phyloP scores from a whole-genome alignment of 2,888 invertebrate genomes.

The Argyresthia albistria region DNA sequence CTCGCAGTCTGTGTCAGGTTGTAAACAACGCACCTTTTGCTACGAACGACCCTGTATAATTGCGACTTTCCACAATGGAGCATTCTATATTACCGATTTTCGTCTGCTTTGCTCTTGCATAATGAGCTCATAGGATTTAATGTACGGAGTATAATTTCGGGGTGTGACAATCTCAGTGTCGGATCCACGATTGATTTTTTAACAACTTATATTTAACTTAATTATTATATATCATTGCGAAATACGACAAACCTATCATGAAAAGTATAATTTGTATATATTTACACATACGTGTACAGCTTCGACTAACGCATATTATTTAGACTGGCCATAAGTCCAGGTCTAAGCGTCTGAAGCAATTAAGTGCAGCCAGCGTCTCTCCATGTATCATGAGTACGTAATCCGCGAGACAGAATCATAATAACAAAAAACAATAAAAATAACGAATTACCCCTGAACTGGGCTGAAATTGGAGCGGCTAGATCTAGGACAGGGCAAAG shows the following conservation, averaged over 20 bases:
- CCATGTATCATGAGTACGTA: conserved; percentile 57
- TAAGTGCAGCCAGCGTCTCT: conserved; percentile 61
- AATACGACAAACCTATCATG: no score
- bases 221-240: no score
- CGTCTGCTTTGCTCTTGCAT: conserved; percentile 1
- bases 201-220: no score
- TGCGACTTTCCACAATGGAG: conserved; percentile 34
- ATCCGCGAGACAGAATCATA: conserved; percentile 67
- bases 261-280: no score
- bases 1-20: conserved; percentile 8
- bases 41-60: conserved; percentile 36
- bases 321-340: conserved; percentile 7
- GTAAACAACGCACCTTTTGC: conserved; percentile 45
- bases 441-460: conserved; percentile 68
- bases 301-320: no score
- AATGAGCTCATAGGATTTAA: no score
- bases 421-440: conserved; percentile 73
- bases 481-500: conserved; percentile 18
- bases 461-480: conserved; percentile 48
- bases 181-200: no score
- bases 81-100: conserved; percentile 27
- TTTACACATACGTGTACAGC: no score
- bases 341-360: conserved; percentile 58
- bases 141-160: no score
- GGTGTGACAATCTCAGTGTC: no score